Evolutionary conservation across 2,888 invertebrate species (phyloP).

Genomic region (Chymomyza amoena): DNA sequence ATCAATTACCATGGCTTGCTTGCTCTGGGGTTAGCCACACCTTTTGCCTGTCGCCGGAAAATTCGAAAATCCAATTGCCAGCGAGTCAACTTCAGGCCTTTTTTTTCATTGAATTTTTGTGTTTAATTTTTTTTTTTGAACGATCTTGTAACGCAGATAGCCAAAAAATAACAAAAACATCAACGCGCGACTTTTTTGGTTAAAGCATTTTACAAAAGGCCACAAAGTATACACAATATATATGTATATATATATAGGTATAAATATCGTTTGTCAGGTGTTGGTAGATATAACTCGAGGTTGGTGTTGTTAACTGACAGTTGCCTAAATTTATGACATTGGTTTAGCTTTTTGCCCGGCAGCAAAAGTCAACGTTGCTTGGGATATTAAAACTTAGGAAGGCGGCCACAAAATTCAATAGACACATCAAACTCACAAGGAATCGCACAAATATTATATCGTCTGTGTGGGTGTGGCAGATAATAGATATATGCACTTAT

Average conservation of each 20-base stretch:
- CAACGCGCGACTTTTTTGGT: conserved; percentile 64
- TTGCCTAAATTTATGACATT: conserved; percentile 63
- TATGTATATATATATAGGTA: conserved; percentile 20
- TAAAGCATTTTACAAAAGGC: conserved; percentile 37
- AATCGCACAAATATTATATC: background rate
- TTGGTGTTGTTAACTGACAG: conserved; percentile 56
- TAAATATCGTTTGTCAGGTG: conserved; percentile 61
- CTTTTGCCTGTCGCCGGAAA: conserved; percentile 34
- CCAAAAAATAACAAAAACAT: conserved; percentile 28
- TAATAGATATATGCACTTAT: background rate
- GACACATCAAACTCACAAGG: background rate
- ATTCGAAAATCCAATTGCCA: conserved; percentile 31
- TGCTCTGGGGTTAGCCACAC: conserved; percentile 46
- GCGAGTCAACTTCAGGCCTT: conserved; percentile 29
- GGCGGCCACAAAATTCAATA: background rate
- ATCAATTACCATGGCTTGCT: conserved; percentile 55
- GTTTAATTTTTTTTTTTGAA: conserved; percentile 9
- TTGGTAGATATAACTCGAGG: conserved; percentile 7
- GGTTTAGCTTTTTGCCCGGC: conserved; percentile 32
- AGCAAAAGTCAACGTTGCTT: background rate
- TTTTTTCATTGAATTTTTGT: conserved; percentile 48
- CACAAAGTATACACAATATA: conserved; percentile 8
- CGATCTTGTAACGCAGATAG: conserved; percentile 57
- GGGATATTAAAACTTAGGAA: background rate
- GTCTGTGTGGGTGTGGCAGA: background rate